Base-by-base conservation (phyloP, 2,888 invertebrate genomes). In the Tetragnatha montana region DNA sequence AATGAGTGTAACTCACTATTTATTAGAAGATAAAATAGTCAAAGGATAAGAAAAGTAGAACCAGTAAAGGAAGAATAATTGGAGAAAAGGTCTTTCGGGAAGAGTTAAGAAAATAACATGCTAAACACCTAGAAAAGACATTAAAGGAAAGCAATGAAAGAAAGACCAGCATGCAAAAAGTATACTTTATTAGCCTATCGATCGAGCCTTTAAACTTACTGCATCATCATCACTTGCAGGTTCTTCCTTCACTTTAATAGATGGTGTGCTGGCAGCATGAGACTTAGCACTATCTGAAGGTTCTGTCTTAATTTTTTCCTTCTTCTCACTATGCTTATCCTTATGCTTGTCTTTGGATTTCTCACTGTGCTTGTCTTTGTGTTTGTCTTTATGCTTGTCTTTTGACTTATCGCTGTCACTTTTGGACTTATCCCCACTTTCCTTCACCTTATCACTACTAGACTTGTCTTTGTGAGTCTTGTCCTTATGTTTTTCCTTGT, bases 161-260 rank as follows among this genome's bases (percentile, higher is more conserved):
- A 35, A 35, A 35, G 2, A 35, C 35, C 35, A 35, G 60, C 60
- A 60, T 17, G 60, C 60, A 60, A 60, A 60, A 60, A 35, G 4
- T n/a, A n/a, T n/a, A 60, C 10, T 60, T 60, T 60, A 60, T 60
- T 73, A 14, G 19, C 12, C 21, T n/a, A 19, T 35, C 35, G 4
- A 2, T 4, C 35, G 2, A 35, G 35, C 35, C 35, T 35, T 35
- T 35, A 73, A 87, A 93, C 94, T 94, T 94, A 96, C 96, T 95
- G 95, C 93, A 93, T 97, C 96, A 93, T 96, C 96, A 91, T 96
- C 96, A 91, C 95, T 96, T 3, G 86, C 14, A 7, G 60, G 69
- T 73, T 91, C 91, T 6, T 83, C 82, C 69, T 91, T 91, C 8
- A 87, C 12, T 49, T 78, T 73, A n/a, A n/a, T 4, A 17, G 51